Evolutionary conservation across 2,797 vertebrate genomes (phyloP), one percentile per base, ranked within the genome.

Genomic region (Babyrousa celebensis): DNA sequence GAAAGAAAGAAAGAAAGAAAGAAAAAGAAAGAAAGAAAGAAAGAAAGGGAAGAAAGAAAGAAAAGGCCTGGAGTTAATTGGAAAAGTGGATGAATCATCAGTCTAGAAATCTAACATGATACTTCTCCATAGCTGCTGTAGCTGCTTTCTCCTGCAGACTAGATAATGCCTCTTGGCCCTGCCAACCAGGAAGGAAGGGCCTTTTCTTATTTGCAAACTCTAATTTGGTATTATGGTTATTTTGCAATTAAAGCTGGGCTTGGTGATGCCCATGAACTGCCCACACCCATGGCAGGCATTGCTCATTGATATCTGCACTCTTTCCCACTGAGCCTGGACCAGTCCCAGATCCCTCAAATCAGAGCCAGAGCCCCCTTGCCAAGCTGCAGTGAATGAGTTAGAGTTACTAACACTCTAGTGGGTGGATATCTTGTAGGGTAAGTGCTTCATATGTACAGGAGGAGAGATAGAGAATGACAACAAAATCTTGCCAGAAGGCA

Each of bases 131-230:
- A 25, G 25, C 20, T 43, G 29, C 12, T 48, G 2, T 67, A 75
- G 15, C 54, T 72, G 9, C 20, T 77, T 68, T 80, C 32, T 72
- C 48, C 25, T 72, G 16, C 2, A 62, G 54, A 67, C 9, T 58
- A 68, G 72, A 74, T 11, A 68, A 70, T 48, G 32, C 62, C 68
- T 87, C 43, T 94, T 95, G 88, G 43, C 23, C 21, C 8, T 60
- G 20, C 32, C 43, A 65, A 20, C 40, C 16, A 36, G 54, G 18
- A 82, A 71, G 63, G 75, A 63, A 74, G 63, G n/a, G 5, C 20
- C n/a, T 92, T 75, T 87, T 70, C 52, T 63, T 75, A 40, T n/a
- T 86, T 89, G 18, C 56, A 79, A 17, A 65, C 67, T 92, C 32
- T 60, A 52, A 20, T 27, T 63, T 85, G 15, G 40, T 79, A 5